Conservation (phyloP, 2,797 vertebrate genomes). For the Moxostoma hubbsi region DNA sequence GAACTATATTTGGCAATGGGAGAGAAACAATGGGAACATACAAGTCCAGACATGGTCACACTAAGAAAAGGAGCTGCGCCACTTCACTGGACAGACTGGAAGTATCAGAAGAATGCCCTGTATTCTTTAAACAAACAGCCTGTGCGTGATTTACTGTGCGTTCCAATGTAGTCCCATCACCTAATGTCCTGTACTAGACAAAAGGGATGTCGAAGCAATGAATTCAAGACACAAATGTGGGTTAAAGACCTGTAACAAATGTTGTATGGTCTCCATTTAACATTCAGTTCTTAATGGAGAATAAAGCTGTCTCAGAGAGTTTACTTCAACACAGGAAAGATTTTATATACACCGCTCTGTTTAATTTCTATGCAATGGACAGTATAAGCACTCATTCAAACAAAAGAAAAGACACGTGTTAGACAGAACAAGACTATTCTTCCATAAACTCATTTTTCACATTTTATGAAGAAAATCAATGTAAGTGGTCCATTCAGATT, state of each 20-base stretch:
- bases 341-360: too few relatives aligned
- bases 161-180: background rate
- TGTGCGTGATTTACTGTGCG: conserved; percentile 8
- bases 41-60: conserved; percentile 24
- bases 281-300: background rate
- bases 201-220: background rate
- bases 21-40: conserved; percentile 1
- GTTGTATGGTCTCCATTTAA: background rate
- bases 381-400: too few relatives aligned
- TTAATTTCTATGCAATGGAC: too few relatives aligned
- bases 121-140: too few relatives aligned
- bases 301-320: background rate
- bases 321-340: background rate
- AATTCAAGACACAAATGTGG: conserved; percentile 12
- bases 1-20: conserved; percentile 26
- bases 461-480: too few relatives aligned
- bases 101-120: background rate
- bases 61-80: background rate
- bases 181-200: background rate
- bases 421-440: too few relatives aligned
- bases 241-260: background rate
- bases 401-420: too few relatives aligned
- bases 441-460: too few relatives aligned
- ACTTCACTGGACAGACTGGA: conserved; percentile 13
- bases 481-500: too few relatives aligned